Conservation (phyloP, 2,797 vertebrate species). For the Eulemur mongoz region DNA sequence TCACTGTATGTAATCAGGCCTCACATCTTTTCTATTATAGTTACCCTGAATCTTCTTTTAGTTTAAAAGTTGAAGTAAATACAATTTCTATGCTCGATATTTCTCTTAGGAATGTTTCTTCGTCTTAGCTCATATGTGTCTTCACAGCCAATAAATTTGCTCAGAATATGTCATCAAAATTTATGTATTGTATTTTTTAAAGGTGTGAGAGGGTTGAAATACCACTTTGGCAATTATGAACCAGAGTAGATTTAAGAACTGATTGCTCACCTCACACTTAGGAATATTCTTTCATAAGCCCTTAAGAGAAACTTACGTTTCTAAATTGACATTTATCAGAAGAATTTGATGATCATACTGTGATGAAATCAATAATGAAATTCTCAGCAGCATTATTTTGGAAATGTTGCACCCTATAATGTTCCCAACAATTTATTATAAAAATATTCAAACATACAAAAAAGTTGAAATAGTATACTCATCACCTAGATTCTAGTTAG, state of each 20-base stretch:
- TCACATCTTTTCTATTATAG: neutral
- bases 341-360: conserved; percentile 5
- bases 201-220: neutral
- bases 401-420: neutral
- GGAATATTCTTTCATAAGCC: neutral
- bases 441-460: conserved; percentile 15
- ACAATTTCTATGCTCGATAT: neutral
- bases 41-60: neutral
- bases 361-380: neutral
- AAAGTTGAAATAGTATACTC: neutral
- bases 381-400: conserved; percentile 10
- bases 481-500: neutral
- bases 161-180: neutral
- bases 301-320: neutral
- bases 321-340: conserved; percentile 7
- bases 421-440: neutral
- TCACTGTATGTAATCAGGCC: neutral
- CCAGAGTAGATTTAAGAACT: conserved; percentile 26
- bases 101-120: conserved; percentile 8
- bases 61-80: neutral
- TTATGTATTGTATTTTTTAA: neutral
- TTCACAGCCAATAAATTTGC: neutral
- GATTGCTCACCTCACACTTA: neutral
- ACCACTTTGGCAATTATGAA: neutral
- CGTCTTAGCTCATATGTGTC: neutral